Percentiles rank a stretch among this genome's conserved stretches.
Conservation (phyloP, 2,113 vertebrate species). For the Carettochelys insculpta region DNA sequence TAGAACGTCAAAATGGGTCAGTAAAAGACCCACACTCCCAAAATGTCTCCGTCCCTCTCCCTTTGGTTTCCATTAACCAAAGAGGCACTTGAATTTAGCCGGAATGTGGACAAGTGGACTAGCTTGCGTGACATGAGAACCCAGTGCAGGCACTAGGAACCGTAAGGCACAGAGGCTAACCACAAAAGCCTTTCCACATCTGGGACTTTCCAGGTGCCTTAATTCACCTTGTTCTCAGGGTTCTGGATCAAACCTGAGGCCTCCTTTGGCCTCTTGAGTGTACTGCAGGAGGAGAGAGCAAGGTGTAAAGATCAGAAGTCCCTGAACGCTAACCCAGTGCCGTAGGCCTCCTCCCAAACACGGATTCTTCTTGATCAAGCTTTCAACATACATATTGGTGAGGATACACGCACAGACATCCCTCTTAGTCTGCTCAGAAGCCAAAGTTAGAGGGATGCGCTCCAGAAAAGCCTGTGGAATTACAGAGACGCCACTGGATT, state of each 20-base stretch:
- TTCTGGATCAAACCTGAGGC: neutral
- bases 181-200: neutral
- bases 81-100: neutral
- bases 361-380: neutral
- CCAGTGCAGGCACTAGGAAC: neutral
- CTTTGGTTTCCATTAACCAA: neutral
- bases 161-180: neutral
- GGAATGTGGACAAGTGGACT: neutral
- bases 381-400: neutral
- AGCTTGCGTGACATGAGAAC: neutral
- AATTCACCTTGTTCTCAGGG: neutral
- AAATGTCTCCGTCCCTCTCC: neutral
- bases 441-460: neutral
- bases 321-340: neutral
- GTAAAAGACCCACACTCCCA: neutral
- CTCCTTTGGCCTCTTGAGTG: neutral
- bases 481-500: neutral
- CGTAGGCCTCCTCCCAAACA: neutral
- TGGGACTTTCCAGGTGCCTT: neutral
- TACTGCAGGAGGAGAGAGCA: neutral
- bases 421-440: neutral
- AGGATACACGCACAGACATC: neutral
- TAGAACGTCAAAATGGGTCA: neutral
- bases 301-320: neutral
- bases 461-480: neutral